A percentile compares a stretch with the other conserved stretches of the same genome.
phyloP scores from a whole-genome alignment of 2,888 invertebrate genomes.

The Melanchra persicariae region DNA sequence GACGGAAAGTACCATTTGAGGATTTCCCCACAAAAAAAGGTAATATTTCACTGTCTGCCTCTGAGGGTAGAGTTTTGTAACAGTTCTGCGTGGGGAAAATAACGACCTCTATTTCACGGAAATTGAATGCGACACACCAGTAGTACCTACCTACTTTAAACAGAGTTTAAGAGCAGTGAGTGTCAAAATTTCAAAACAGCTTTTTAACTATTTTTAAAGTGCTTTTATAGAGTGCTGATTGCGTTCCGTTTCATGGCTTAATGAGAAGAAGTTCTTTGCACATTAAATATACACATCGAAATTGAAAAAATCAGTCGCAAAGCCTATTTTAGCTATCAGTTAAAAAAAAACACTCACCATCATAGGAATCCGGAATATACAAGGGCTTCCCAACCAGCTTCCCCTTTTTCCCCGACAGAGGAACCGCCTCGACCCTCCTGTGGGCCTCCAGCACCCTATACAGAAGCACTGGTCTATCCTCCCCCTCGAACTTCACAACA shows the following conservation, averaged over 20 bases:
- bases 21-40: too few species aligned
- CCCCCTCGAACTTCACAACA: constrained; percentile 90
- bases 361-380: constrained; percentile 92
- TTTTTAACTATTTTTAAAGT: too few species aligned
- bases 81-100: too few species aligned
- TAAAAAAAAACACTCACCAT: constrained; percentile 87
- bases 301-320: not conserved
- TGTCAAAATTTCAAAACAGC: not conserved
- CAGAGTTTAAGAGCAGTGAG: not conserved
- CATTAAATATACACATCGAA: not conserved
- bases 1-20: too few species aligned
- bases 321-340: not conserved
- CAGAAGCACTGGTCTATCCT: constrained; percentile 91
- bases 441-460: constrained; percentile 92
- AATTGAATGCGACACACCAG: too few species aligned
- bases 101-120: too few species aligned
- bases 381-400: constrained; percentile 91
- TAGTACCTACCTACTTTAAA: too few species aligned
- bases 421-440: constrained; percentile 92
- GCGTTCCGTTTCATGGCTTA: too few species aligned
- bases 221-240: too few species aligned
- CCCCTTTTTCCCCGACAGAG: constrained; percentile 90
- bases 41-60: not conserved
- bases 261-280: not conserved
- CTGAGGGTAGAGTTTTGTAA: too few species aligned